A percentile compares a stretch with the other conserved stretches of the same genome.
These are phyloP conservation scores for Colostygia pectinataria DNA, from an alignment of 2,888 invertebrate genomes.

Conservation along the genomic window DNA sequence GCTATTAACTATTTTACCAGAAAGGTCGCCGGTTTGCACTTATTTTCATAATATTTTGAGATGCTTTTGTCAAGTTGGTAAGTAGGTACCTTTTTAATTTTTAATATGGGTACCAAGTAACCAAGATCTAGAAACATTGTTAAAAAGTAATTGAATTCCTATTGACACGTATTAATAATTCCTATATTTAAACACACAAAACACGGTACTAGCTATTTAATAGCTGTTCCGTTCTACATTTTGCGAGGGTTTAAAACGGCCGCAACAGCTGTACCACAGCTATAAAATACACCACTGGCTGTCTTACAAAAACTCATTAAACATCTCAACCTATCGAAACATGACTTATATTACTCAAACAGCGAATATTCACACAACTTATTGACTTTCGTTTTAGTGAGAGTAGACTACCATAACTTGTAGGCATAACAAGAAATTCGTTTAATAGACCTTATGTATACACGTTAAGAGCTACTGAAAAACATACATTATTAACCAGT, in stretches of 20 bases:
- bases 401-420: slow-evolving; percentile 46
- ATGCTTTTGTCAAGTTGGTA: too few relatives aligned
- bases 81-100: too few relatives aligned
- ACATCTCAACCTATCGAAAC: slow-evolving; percentile 3
- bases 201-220: neutral
- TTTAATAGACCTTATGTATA: slow-evolving; percentile 47
- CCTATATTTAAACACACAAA: neutral
- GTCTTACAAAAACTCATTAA: slow-evolving; percentile 1
- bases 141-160: too few relatives aligned
- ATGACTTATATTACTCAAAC: slow-evolving; percentile 18
- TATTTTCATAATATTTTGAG: too few relatives aligned
- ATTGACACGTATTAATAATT: neutral
- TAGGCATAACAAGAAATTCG: slow-evolving; percentile 44
- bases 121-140: too few relatives aligned
- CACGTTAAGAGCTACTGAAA: slow-evolving; percentile 21
- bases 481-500: slow-evolving; percentile 20
- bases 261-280: neutral
- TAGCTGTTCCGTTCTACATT: slow-evolving; percentile 1
- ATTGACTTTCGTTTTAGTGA: slow-evolving; percentile 68
- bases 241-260: neutral
- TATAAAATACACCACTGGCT: neutral
- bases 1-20: too few relatives aligned
- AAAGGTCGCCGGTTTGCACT: too few relatives aligned
- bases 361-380: slow-evolving; percentile 22
- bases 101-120: too few relatives aligned